Conservation (phyloP, 2,888 invertebrate genomes). For the Dione juno region DNA sequence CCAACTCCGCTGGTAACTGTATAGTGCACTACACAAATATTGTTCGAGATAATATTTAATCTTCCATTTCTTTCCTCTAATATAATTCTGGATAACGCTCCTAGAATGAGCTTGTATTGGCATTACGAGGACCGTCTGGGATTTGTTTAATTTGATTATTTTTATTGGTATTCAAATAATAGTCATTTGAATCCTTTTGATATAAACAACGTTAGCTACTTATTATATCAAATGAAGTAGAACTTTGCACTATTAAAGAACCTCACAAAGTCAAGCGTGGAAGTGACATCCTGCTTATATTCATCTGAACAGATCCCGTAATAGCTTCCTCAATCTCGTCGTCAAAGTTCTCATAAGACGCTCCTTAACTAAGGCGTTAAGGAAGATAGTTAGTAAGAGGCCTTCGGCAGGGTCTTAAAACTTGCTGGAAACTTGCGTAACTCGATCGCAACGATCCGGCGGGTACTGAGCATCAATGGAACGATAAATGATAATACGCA, state of each 20-base stretch:
- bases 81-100: conserved; percentile 54
- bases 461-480: conserved; percentile 64
- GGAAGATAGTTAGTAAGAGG: conserved; percentile 81
- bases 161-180: conserved; percentile 23
- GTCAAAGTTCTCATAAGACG: conserved; percentile 83
- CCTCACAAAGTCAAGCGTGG: conserved; percentile 79
- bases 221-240: conserved; percentile 63
- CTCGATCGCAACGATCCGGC: conserved; percentile 73
- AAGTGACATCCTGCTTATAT: conserved; percentile 82
- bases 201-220: neutral
- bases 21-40: conserved; percentile 78
- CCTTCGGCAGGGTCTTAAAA: conserved; percentile 80
- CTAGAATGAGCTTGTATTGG: conserved; percentile 45
- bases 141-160: conserved; percentile 36
- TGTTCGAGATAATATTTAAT: conserved; percentile 75
- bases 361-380: conserved; percentile 82
- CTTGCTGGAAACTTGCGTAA: conserved; percentile 78
- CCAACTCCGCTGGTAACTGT: conserved; percentile 72
- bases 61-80: conserved; percentile 64
- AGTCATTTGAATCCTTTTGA: conserved; percentile 3
- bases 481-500: conserved; percentile 76
- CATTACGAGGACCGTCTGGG: conserved; percentile 38
- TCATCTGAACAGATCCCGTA: conserved; percentile 80
- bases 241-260: conserved; percentile 79
- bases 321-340: conserved; percentile 83